Base-by-base conservation (phyloP, 2,888 invertebrate genomes). In the Melikaiella ostensackeni region DNA sequence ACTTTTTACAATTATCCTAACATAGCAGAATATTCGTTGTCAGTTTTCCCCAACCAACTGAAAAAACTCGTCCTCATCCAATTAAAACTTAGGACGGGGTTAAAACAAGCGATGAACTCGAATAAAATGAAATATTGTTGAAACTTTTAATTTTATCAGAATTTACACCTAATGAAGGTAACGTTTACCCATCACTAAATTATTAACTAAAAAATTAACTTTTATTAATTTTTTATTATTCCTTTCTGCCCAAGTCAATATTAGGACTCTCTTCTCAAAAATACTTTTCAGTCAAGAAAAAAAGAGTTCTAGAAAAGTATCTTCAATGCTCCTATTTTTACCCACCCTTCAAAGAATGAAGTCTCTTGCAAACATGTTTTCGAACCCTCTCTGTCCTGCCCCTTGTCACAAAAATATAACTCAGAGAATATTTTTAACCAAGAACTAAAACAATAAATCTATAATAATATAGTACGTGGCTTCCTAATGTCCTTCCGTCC, bases 1-100 rank as follows among this genome's bases (percentile, higher is more conserved):
- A 70, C 30, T 70, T 70, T 70, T 50, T 70, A 50, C 70, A 70
- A 70, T 50, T 70, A 70, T 70, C 30, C 70, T 70, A 50, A 70
- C 70, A 50, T 5, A 46, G 70, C 33, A 30, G 70, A 46, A 50
- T 55, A 55, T 70, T 33, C 33, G 30, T n/a, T 50, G 70, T 50
- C 70, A 70, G 46, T 70, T 70, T 30, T 21, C n/a, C 50, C 30
- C 27, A 70, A 70, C 46, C 50, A 70, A 70, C 30, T 50, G 33
- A n/a, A 64, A 38, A 30, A 46, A 70, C 11, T 33, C 30, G 19
- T 16, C 50, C 70, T 33, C 46, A 50, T 50, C 70, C 70, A 70
- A 70, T 70, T 70, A 70, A 55, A 70, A 70, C 50, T 70, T 70
- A 30, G 50, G 55, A 50, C n/a, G 30, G 30, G 9, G 33, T 30